Evolutionary conservation across 2,113 vertebrate species (phyloP).

Genomic region (zebrafish (Danio rerio)): DNA sequence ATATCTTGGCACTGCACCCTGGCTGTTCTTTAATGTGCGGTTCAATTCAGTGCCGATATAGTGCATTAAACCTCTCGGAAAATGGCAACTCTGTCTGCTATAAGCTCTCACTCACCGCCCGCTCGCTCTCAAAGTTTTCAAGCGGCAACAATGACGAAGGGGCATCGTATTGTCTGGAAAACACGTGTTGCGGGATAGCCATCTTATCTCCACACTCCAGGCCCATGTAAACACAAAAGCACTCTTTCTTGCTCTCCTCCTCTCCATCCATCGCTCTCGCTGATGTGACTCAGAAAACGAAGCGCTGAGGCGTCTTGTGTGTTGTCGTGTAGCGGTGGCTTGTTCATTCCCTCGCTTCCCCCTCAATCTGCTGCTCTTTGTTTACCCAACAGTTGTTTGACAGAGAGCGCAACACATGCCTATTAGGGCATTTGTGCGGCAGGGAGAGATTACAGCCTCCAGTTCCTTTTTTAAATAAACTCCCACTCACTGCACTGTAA

Average conservation of each 20-base stretch:
- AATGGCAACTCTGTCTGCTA: constrained; percentile 50
- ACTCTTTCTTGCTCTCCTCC: constrained; percentile 50
- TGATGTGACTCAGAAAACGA: constrained; percentile 52
- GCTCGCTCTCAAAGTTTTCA: constrained; percentile 57
- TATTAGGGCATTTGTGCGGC: constrained; percentile 59
- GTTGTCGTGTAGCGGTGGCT: constrained; percentile 13
- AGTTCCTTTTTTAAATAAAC: constrained; percentile 60
- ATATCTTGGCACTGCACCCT: constrained; percentile 59
- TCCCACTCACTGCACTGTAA: constrained; percentile 54
- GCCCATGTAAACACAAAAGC: constrained; percentile 68
- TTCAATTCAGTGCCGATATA: constrained; percentile 58
- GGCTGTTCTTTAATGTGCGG: constrained; percentile 62
- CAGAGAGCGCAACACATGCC: constrained; percentile 58
- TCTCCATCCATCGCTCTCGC: constrained; percentile 56
- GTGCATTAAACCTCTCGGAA: constrained; percentile 57
- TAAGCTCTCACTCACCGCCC: constrained; percentile 54
- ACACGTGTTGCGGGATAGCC: constrained; percentile 63
- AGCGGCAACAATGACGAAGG: constrained; percentile 62
- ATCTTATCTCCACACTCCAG: constrained; percentile 69
- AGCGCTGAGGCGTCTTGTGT: constrained; percentile 32
- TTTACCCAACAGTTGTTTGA: constrained; percentile 62
- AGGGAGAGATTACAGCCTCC: constrained; percentile 57
- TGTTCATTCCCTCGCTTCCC: constrained; percentile 52
- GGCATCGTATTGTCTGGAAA: constrained; percentile 66
- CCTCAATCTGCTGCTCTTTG: constrained; percentile 58